phyloP scores from a whole-genome alignment of 2,797 vertebrate genomes.

The Forpus xanthops region DNA sequence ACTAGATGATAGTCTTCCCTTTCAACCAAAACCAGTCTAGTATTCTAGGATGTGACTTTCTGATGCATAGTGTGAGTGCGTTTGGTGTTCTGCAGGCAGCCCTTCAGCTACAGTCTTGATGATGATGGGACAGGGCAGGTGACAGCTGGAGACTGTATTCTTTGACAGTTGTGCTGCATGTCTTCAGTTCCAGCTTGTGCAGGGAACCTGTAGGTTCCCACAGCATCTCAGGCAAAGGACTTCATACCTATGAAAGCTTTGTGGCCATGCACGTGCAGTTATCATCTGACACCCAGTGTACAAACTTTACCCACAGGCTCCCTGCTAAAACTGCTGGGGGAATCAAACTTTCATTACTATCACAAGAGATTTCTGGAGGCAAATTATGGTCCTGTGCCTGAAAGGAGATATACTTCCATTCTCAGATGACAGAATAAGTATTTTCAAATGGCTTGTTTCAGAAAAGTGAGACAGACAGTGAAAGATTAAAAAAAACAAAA shows the following conservation, averaged over 20 bases:
- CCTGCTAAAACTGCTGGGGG: not conserved
- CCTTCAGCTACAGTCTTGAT: not conserved
- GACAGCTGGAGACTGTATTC: not conserved
- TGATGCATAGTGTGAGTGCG: accelerated
- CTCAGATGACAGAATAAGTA: not conserved
- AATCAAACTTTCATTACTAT: not conserved
- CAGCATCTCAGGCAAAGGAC: not conserved
- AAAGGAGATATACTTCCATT: not conserved
- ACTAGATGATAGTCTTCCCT: not conserved
- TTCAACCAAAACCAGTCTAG: not conserved
- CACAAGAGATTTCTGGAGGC: not conserved
- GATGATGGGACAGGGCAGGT: not conserved
- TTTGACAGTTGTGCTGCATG: not conserved
- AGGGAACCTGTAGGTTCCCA: not conserved
- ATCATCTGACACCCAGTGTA: not conserved
- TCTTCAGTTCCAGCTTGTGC: not conserved
- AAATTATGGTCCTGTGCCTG: not conserved
- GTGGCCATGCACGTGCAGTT: not conserved
- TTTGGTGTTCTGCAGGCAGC: not conserved
- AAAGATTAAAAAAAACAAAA: not conserved
- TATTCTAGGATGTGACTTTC: not conserved
- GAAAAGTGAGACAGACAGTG: not conserved
- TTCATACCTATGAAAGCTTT: accelerated
- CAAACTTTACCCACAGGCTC: not conserved
- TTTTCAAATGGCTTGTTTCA: not conserved